Percentiles rank a stretch among this genome's conserved stretches.
These are phyloP conservation scores for Phrynocephalus versicolor DNA, from an alignment of 2,113 vertebrate genomes.

Conservation along the genomic window DNA sequence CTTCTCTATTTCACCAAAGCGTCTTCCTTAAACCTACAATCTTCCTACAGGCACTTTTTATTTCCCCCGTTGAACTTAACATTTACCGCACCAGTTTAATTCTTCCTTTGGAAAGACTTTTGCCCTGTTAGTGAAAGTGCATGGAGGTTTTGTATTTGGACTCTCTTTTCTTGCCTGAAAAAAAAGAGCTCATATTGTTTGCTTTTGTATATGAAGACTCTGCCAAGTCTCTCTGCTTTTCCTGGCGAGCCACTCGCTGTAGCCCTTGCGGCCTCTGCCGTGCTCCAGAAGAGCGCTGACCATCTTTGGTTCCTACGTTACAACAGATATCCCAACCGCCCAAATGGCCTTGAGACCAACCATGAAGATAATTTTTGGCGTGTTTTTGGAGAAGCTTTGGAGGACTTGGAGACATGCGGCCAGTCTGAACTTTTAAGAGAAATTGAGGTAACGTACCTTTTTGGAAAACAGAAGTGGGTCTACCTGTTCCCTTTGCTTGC, in stretches of 20 bases:
- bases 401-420: conserved; percentile 97
- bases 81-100: conserved; percentile 70
- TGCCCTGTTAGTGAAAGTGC: conserved; percentile 72
- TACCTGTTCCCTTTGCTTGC: conserved; percentile 29
- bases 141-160: conserved; percentile 72
- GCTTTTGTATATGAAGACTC: conserved; percentile 77
- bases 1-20: conserved; percentile 81
- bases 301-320: conserved; percentile 89
- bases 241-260: conserved; percentile 73
- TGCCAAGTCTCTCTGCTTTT: conserved; percentile 73
- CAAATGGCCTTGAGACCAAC: conserved; percentile 84
- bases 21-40: conserved; percentile 79
- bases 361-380: conserved; percentile 94
- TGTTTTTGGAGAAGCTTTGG: conserved; percentile 88
- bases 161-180: conserved; percentile 66
- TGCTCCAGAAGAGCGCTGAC: conserved; percentile 74
- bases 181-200: conserved; percentile 71
- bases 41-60: conserved; percentile 78
- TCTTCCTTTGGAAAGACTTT: conserved; percentile 71
- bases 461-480: conserved; percentile 26
- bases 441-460: conserved; percentile 86
- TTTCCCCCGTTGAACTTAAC: conserved; percentile 72
- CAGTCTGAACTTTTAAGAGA: conserved; percentile 97
- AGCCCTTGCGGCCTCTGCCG: conserved; percentile 67
- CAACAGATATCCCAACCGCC: conserved; percentile 91